A percentile compares a stretch with the other conserved stretches of the same genome.
phyloP scores from a whole-genome alignment of 2,797 vertebrate species.

The Pangasius mekongensis region DNA sequence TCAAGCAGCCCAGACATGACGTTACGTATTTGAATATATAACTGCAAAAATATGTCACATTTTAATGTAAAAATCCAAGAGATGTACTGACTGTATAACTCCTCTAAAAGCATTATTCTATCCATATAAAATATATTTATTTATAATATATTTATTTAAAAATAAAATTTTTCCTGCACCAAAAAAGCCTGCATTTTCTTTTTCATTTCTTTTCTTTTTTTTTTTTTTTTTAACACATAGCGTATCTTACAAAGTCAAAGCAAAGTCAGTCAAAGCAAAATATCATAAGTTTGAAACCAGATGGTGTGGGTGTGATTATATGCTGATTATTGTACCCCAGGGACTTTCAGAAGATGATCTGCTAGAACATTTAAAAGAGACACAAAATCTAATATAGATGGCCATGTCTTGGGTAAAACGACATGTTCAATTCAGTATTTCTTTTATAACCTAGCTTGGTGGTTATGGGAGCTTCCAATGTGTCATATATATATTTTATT shows the following conservation, averaged over 20 bases:
- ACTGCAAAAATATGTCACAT: background rate
- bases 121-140: background rate
- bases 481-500: background rate
- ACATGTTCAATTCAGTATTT: slow-evolving; percentile 15
- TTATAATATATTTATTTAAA: no score
- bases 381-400: slow-evolving; percentile 16
- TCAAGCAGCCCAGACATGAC: background rate
- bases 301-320: slow-evolving; percentile 35
- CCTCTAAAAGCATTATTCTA: background rate
- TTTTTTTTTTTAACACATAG: background rate
- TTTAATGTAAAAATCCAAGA: background rate
- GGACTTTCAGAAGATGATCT: slow-evolving; percentile 30
- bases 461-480: background rate
- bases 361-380: slow-evolving; percentile 38
- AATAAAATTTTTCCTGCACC: background rate
- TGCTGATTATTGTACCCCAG: slow-evolving; percentile 29
- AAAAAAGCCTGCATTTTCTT: background rate
- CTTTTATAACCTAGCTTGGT: background rate
- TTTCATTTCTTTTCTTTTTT: background rate
- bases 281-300: slow-evolving; percentile 42
- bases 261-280: slow-evolving; percentile 30
- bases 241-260: background rate
- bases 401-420: background rate
- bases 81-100: no score
- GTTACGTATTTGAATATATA: background rate